A percentile compares a stretch with the other conserved stretches of the same genome.
Conservation (phyloP, 2,888 invertebrate species). For the Mellilla xanthometata region DNA sequence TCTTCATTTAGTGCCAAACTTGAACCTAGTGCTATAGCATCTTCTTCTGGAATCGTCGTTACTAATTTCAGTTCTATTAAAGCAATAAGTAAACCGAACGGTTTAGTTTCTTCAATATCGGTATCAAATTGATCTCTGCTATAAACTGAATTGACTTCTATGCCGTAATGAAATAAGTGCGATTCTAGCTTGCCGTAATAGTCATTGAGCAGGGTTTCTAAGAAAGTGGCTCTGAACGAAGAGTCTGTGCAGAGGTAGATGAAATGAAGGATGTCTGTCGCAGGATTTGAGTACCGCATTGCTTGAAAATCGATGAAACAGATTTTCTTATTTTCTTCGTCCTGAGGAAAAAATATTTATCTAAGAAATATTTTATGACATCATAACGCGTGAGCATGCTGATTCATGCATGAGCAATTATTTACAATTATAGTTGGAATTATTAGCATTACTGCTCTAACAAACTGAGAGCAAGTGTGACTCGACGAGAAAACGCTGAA, state of each 20-base stretch:
- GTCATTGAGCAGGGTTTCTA: slow-evolving; percentile 43
- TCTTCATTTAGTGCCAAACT: slow-evolving; percentile 33
- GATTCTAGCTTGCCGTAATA: slow-evolving; percentile 56
- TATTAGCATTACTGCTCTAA: too few relatives aligned
- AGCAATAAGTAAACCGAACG: slow-evolving; percentile 60
- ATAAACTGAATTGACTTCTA: slow-evolving; percentile 50
- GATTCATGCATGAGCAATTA: too few relatives aligned
- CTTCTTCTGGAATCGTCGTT: slow-evolving; percentile 45
- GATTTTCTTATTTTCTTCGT: slow-evolving; percentile 40
- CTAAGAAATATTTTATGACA: too few relatives aligned
- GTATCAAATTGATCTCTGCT: slow-evolving; percentile 47
- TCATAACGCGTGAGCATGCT: too few relatives aligned
- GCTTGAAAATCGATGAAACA: slow-evolving; percentile 71
- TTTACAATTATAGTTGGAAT: too few relatives aligned
- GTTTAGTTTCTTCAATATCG: slow-evolving; percentile 50
- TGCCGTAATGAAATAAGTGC: slow-evolving; percentile 46
- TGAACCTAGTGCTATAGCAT: slow-evolving; percentile 36
- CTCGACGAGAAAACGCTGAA: too few relatives aligned
- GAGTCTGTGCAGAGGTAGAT: slow-evolving; percentile 61
- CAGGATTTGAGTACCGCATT: slow-evolving; percentile 62
- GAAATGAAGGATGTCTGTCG: slow-evolving; percentile 61
- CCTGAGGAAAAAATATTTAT: slow-evolving; percentile 38
- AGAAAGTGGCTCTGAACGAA: slow-evolving; percentile 54
- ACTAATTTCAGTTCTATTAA: slow-evolving; percentile 59
- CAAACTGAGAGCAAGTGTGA: too few relatives aligned